phyloP scores from a whole-genome alignment of 1,140 invertebrate species.

The Caenorhabditis tropicalis region DNA sequence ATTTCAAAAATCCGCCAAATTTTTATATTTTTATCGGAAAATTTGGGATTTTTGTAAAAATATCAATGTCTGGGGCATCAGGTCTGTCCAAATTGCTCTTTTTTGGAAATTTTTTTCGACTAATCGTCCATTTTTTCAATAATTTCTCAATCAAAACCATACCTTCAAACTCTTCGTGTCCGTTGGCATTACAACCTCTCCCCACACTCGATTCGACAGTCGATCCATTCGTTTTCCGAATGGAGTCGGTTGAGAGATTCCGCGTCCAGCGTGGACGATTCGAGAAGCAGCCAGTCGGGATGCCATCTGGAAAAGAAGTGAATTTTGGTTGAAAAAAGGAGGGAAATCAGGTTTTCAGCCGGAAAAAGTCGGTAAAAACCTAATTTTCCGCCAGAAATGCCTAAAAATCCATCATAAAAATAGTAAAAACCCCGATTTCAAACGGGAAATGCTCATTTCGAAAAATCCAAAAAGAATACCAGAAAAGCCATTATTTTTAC shows the following conservation, averaged over 20 bases:
- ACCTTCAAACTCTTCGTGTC: slow-evolving; percentile 48
- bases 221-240: slow-evolving; percentile 71
- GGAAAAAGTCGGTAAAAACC: not conserved
- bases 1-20: no score
- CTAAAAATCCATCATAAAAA: no score
- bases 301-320: slow-evolving; percentile 43
- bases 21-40: no score
- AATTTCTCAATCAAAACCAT: not conserved
- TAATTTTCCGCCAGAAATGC: not conserved
- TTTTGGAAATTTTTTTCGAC: no score
- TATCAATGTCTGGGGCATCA: no score
- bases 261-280: slow-evolving; percentile 58
- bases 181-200: slow-evolving; percentile 62
- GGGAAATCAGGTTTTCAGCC: not conserved
- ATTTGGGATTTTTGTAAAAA: no score
- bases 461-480: no score
- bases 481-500: no score
- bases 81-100: no score
- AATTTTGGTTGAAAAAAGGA: not conserved
- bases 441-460: no score
- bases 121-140: not conserved
- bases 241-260: slow-evolving; percentile 58
- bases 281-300: slow-evolving; percentile 56
- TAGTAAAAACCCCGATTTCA: no score
- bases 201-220: slow-evolving; percentile 69